Evolutionary conservation across 2,888 invertebrate species (phyloP).

Genomic region (Cotesia congregata): DNA sequence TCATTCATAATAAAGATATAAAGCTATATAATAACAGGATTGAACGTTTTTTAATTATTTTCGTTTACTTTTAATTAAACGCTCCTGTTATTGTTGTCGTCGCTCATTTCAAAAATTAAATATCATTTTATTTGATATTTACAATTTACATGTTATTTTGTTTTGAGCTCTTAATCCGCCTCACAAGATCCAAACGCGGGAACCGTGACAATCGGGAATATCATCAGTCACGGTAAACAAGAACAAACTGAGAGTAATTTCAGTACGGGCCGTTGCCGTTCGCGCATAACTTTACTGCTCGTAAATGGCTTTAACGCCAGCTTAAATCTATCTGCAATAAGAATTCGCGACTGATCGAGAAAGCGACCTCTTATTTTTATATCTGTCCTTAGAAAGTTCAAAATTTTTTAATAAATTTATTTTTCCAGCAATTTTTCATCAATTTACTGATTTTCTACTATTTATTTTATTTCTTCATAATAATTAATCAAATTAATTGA

Average conservation of each 20-base stretch:
- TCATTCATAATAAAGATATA: neutral
- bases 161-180: neutral
- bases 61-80: neutral
- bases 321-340: conserved; percentile 9
- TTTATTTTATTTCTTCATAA: too few species aligned
- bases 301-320: conserved; percentile 13
- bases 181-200: neutral
- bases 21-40: neutral
- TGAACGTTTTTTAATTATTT: neutral
- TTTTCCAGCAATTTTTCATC: neutral
- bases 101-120: neutral
- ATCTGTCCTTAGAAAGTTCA: neutral
- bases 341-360: conserved; percentile 30
- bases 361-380: conserved; percentile 5
- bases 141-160: conserved; percentile 12
- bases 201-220: conserved; percentile 20
- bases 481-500: too few species aligned
- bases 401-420: neutral
- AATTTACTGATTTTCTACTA: neutral
- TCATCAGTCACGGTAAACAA: conserved; percentile 26
- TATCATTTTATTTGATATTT: neutral
- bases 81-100: neutral
- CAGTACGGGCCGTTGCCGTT: conserved; percentile 2
- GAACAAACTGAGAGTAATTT: neutral
- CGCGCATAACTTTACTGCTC: conserved; percentile 15